Base-by-base conservation (phyloP, 1,140 invertebrate genomes). In the Pseudobourletiella spinata region DNA sequence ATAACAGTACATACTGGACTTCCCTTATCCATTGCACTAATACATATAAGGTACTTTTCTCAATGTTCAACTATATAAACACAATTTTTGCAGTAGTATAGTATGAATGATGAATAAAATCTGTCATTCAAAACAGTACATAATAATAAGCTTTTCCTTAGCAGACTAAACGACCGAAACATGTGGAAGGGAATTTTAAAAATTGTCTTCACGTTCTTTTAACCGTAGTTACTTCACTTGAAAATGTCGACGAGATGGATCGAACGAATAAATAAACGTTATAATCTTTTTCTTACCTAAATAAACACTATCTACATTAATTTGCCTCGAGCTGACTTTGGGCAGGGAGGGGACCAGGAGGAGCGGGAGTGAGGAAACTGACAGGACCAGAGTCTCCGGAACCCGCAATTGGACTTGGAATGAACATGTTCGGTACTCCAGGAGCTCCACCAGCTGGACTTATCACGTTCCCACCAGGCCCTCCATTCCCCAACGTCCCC, bases 391-490 rank as follows among this genome's bases (percentile, higher is more conserved):
- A 50, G 26, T 63, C 61, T 28, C 55, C 52, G 14, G 67, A 44
- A 52, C 22, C 30, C 8, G 25, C 24, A 18, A 39, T 32, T 24
- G 52, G 68, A 55, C 57, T 59, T 24, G 46, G 71, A 46, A 50
- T 62, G 54, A 65, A 70, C 58, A 68, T 56, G 39, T 64, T 65
- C 11, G 63, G 62, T 25, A 69, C 30, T 30, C 15, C 30, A 3
- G 57, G 61, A 16, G 54, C 22, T 18, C 28, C 35, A 46, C 8
- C 43, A 6, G 46, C 4, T 22, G 16, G 3, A n/a, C 25, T 56
- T 25, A 55, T 61, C 20, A 46, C 6, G 20, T 25, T 26, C 29
- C 48, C 46, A 52, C 32, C 32, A 25, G 11, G 35, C 4, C 30
- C 16, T 25, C 50, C 51, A 39, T 52, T 57, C 20, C 54, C 57